phyloP scores from a whole-genome alignment of 2,888 invertebrate genomes.

The Polymixis lichenea region DNA sequence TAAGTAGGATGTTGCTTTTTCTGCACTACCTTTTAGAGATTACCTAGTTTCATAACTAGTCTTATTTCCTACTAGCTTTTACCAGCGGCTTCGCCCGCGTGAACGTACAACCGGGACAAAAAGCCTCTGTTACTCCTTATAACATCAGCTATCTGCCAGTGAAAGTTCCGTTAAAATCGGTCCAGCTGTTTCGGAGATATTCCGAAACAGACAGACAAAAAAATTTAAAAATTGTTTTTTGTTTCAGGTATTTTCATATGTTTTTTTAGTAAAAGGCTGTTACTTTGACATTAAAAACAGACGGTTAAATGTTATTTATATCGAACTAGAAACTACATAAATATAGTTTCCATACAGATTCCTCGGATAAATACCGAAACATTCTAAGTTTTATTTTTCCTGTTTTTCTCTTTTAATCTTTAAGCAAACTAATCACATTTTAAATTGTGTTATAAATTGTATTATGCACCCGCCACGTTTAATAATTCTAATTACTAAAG shows the following conservation, averaged over 20 bases:
- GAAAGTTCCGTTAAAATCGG: too few relatives aligned
- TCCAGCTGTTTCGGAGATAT: too few relatives aligned
- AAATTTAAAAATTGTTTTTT: too few relatives aligned
- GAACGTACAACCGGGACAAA: too few relatives aligned
- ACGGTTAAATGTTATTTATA: too few relatives aligned
- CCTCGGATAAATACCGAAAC: not conserved
- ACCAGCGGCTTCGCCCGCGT: too few relatives aligned
- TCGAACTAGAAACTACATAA: constrained; percentile 5
- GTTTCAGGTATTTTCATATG: too few relatives aligned
- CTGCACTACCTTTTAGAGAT: constrained; percentile 28
- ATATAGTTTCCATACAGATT: constrained; percentile 9
- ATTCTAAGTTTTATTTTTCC: not conserved
- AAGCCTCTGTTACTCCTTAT: too few relatives aligned
- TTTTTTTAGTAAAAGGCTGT: too few relatives aligned
- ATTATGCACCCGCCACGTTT: not conserved
- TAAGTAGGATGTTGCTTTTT: constrained; percentile 37
- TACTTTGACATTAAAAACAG: too few relatives aligned
- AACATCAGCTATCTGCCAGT: too few relatives aligned
- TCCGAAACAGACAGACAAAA: too few relatives aligned
- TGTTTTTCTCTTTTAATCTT: not conserved
- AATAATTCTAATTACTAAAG: constrained; percentile 39
- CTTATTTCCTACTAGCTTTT: constrained; percentile 15
- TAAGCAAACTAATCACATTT: not conserved
- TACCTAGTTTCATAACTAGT: constrained; percentile 29
- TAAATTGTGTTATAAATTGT: not conserved